Evolutionary conservation across 2,113 vertebrate species (phyloP), one percentile per base, ranked within the genome.

Genomic region (Siniperca chuatsi): DNA sequence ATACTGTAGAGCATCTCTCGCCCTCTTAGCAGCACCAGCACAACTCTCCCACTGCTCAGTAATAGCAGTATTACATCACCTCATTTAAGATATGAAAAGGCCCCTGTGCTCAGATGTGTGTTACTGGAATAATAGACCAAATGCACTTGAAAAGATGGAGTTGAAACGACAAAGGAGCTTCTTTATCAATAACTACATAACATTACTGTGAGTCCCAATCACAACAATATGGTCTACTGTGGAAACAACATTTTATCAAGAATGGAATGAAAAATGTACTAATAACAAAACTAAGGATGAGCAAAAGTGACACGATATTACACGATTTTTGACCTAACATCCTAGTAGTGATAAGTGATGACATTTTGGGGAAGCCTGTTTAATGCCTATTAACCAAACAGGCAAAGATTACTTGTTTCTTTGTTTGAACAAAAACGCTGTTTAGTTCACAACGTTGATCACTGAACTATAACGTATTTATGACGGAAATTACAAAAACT

Each of bases 21-120:
- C 33, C 25, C 71, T 58, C 40, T 58, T 33, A 37, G 62, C 64
- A 57, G 48, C 65, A 48, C 23, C 37, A 5, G 11, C 46, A 64
- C 29, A 25, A 11, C 46, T 75, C 8, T 40, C 33, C 62, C 15
- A 13, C 35, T 12, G 48, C 75, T 78, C 46, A 44, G 66, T 58
- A 37, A 7, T 33, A 60, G 37, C 58, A 73, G 7, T 1, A 5
- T 80, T 54, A 58, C 67, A 64, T 87, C 64, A 68, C 61, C 61
- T 81, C 54, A 12, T 37, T 54, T n/a, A 42, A 48, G 25, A 42
- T 2, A 7, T 62, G 29, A 60, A 60, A 21, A 60, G 7, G 55
- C 6, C 62, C 62, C 61, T 16, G 37, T 1, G 20, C 33, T 42
- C 37, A n/a, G 8, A 48, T 20, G 57, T 52, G 42, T 62, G 44